Conservation (phyloP, 2,888 invertebrate genomes). For the Cataglyphis albicans region DNA sequence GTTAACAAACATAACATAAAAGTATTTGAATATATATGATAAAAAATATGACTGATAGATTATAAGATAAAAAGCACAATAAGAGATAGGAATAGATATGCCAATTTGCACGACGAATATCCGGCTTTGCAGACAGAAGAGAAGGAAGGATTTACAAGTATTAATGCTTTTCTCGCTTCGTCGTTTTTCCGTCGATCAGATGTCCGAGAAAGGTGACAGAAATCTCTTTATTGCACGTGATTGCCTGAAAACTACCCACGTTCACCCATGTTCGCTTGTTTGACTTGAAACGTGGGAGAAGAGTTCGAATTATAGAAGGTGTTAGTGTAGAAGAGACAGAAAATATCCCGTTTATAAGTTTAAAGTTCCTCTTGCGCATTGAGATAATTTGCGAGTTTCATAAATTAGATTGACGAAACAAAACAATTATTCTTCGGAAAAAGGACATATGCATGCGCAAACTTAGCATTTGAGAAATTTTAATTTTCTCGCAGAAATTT, state of each 20-base stretch:
- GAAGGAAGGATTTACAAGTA: constrained; percentile 74
- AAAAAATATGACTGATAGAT: neutral
- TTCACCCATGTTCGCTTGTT: constrained; percentile 55
- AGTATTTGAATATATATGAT: neutral
- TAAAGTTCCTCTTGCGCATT: neutral
- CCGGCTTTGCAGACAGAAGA: constrained; percentile 55
- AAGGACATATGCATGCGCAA: constrained; percentile 33
- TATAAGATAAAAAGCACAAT: neutral
- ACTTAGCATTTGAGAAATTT: constrained; percentile 5
- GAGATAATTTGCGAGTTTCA: neutral
- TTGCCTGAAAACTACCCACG: constrained; percentile 73
- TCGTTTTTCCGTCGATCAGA: constrained; percentile 81
- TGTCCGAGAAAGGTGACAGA: constrained; percentile 84
- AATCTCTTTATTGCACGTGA: constrained; percentile 83
- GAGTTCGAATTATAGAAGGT: constrained; percentile 38
- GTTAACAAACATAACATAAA: neutral
- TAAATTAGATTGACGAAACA: constrained; percentile 22
- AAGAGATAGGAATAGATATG: constrained; percentile 22
- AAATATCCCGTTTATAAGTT: neutral
- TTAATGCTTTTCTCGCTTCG: constrained; percentile 83
- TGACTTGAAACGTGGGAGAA: constrained; percentile 33
- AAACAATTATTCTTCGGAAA: neutral
- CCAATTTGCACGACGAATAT: constrained; percentile 70
- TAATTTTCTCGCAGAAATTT: neutral
- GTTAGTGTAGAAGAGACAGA: constrained; percentile 53